Base-by-base conservation (phyloP, 1,140 invertebrate genomes). In the Drosophila carrolli region DNA sequence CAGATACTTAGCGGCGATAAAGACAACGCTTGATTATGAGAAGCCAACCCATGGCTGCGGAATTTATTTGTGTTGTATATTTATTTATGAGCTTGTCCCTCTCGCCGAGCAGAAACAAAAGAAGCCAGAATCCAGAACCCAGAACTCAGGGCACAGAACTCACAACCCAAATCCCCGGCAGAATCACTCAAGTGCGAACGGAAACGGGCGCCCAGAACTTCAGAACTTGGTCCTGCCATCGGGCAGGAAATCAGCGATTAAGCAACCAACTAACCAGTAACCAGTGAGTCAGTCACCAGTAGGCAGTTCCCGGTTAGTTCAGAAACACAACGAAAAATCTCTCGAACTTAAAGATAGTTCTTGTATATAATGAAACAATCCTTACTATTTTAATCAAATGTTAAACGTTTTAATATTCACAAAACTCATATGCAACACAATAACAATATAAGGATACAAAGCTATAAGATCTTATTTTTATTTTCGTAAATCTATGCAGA, bases 211-310 rank as follows among this genome's bases (percentile, higher is more conserved):
- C 58, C 71, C 84, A 76, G 72, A 76, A 88, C 72, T 88, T 89
- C 79, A 76, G 72, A 76, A 88, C 84, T 88, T 89, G 60, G 84
- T 86, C 82, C 83, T 86, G 75, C 44, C 55, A 57, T 50, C 55
- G 46, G 65, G 84, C 83, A 89, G 83, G 83, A 88, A 88, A 88
- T 88, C 83, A 88, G 80, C 84, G 84, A 88, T 88, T 88, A 88
- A 83, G 62, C 83, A 88, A 77, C 51, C 75, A 83, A 89, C 75
- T 77, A 86, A 88, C 84, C 62, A 77, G 47, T 47, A 70, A 40
- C 16, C 67, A 71, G 62, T 40, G 27, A 66, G 50, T 54, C 67
- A 70, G 62, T 65, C 63, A 50, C 43, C 63, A 66, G 63, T 37
- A 46, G 43, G 57, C 57, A 46, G 61, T 40, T 63, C 19, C 19